Base-by-base conservation (phyloP, 2,888 invertebrate species). In the Corbicula japonica region DNA sequence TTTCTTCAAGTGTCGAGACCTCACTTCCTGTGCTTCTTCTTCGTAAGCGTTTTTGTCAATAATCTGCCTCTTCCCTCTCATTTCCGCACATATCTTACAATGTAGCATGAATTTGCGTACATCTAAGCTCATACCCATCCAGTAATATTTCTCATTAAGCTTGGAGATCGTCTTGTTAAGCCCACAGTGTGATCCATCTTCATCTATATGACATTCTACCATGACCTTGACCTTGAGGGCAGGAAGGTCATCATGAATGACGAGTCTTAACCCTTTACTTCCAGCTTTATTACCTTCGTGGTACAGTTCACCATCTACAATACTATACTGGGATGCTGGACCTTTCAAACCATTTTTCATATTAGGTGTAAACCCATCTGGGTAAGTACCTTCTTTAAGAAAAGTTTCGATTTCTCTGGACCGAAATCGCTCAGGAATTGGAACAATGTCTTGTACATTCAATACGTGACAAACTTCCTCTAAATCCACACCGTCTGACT, bases 221-320 rank as follows among this genome's bases (percentile, higher is more conserved):
- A 80, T 80, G 18, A 76, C 58, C 35, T 80, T 80, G 8, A 80
- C 80, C 41, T 80, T 80, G 1, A 80, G 54, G 30, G 80, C 80
- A n/a, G 80, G 80, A n/a, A 68, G 68, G 54, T 80, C 76, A 70
- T 80, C 80, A 54, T 80, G 80, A 23, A 80, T 70, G 15, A 80
- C 80, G 18, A 69, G 41, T 21, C 68, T 68, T 34, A 73, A 30
- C 2, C 72, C 76, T 41, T 65, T 73, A 23, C 52, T 73, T 18
- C 68, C 75, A 38, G 46, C 76, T 44, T 80, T 80, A 34, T 73
- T 76, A 28, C 69, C 54, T 23, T 80, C 69, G 52, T 80, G 76
- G 34, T 76, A 76, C 46, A 80, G 50, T 38, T 80, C 80, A 44
- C 63, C 73, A 34, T 80, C 65, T 21, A 76, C 38, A n/a, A 80